phyloP scores from a whole-genome alignment of 2,797 vertebrate genomes.

The Pogonophryne albipinna region DNA sequence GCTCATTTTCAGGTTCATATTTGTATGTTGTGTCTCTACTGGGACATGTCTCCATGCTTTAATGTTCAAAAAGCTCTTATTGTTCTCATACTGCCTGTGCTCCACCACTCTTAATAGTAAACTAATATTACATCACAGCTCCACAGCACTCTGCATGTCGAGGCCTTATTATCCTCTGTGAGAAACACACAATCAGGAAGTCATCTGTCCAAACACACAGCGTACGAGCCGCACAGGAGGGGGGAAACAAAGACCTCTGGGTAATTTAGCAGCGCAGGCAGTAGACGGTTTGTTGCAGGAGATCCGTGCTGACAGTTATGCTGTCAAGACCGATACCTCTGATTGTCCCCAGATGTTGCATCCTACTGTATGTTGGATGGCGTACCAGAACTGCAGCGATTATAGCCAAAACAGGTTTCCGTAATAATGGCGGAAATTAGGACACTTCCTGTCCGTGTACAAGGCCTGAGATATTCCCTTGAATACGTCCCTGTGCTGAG shows the following conservation, averaged over 20 bases:
- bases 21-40: no score
- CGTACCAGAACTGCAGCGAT: slow-evolving; percentile 47
- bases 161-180: slow-evolving; percentile 48
- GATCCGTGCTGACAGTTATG: slow-evolving; percentile 71
- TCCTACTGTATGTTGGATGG: slow-evolving; percentile 35
- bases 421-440: slow-evolving; percentile 61
- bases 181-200: slow-evolving; percentile 47
- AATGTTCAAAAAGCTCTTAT: no score
- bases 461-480: slow-evolving; percentile 35
- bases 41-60: no score
- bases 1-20: no score
- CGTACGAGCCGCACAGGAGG: slow-evolving; percentile 44
- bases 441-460: slow-evolving; percentile 60
- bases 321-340: slow-evolving; percentile 64
- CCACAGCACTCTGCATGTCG: slow-evolving; percentile 25
- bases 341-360: slow-evolving; percentile 78
- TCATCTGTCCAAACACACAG: slow-evolving; percentile 74
- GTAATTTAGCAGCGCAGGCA: slow-evolving; percentile 48
- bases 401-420: slow-evolving; percentile 40
- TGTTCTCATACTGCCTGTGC: no score
- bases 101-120: slow-evolving; percentile 9
- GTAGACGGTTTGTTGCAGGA: slow-evolving; percentile 62
- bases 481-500: background rate
- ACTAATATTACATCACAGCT: slow-evolving; percentile 1
- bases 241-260: slow-evolving; percentile 46